phyloP scores from a whole-genome alignment of 2,888 invertebrate species.

The Platynereis dumerilii region DNA sequence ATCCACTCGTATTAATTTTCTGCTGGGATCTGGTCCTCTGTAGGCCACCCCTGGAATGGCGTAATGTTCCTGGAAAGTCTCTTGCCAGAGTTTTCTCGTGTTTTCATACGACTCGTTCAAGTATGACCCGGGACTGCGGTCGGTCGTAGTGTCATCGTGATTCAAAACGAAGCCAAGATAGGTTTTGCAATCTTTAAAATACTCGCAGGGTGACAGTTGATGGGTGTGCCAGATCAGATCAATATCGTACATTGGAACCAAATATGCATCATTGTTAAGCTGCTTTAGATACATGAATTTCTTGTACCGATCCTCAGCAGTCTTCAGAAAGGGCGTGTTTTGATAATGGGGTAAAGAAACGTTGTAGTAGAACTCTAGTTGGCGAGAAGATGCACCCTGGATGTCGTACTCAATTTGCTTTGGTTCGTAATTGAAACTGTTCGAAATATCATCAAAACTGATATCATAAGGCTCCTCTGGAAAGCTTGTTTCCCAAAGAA shows the following conservation, averaged over 20 bases:
- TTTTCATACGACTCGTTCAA: too few species aligned
- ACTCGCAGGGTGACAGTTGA: too few species aligned
- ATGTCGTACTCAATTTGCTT: constrained; percentile 61
- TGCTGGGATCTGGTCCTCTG: constrained; percentile 63
- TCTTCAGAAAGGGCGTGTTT: constrained; percentile 61
- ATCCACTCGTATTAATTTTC: too few species aligned
- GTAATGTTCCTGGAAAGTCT: constrained; percentile 60
- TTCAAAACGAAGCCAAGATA: too few species aligned
- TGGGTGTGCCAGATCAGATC: too few species aligned
- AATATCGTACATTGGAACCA: too few species aligned
- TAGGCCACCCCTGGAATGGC: constrained; percentile 64
- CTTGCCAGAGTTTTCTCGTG: constrained; percentile 63
- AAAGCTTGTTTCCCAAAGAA: constrained; percentile 43
- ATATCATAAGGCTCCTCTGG: constrained; percentile 10
- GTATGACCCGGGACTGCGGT: too few species aligned
- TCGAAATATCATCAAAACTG: constrained; percentile 2
- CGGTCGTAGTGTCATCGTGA: too few species aligned
- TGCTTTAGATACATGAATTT: constrained; percentile 61
- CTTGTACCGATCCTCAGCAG: constrained; percentile 60
- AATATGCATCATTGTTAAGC: neutral
- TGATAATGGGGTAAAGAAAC: constrained; percentile 65
- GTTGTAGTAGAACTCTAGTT: constrained; percentile 65
- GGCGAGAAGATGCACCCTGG: constrained; percentile 61
- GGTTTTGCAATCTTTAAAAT: too few species aligned
- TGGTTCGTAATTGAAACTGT: too few species aligned